Conservation (phyloP, 2,113 vertebrate genomes). For the Oenanthe oenanthe region DNA sequence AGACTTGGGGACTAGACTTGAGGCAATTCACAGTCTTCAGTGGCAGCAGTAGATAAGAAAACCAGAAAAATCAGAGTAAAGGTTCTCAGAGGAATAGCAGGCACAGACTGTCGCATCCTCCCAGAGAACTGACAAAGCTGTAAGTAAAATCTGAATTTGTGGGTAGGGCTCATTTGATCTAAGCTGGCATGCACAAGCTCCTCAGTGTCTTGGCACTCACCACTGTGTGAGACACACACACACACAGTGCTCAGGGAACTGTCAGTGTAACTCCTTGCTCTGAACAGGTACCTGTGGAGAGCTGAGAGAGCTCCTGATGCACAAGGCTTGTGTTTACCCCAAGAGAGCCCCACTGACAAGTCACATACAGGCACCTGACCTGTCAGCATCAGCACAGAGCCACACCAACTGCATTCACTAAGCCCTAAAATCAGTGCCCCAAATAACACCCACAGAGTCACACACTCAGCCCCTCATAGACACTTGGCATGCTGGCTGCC, state of each 20-base stretch:
- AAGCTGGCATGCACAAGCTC: not conserved
- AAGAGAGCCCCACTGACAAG: too few species aligned
- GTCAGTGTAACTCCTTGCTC: too few species aligned
- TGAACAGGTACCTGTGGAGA: rapidly evolving
- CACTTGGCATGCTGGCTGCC: not conserved
- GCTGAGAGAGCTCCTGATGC: not conserved
- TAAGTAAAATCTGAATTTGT: not conserved
- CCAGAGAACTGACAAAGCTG: not conserved
- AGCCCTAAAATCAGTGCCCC: not conserved
- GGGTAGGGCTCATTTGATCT: not conserved
- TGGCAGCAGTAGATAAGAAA: not conserved
- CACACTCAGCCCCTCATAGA: not conserved
- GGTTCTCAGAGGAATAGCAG: not conserved
- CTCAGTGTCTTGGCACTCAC: not conserved
- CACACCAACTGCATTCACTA: not conserved
- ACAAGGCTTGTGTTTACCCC: rapidly evolving
- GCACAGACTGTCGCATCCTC: not conserved
- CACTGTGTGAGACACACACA: not conserved
- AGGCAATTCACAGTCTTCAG: not conserved
- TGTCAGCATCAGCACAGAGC: not conserved
- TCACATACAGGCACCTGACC: rapidly evolving
- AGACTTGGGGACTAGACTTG: not conserved
- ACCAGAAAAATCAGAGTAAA: not conserved
- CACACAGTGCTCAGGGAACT: rapidly evolving
- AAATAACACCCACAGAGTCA: not conserved